Base-by-base conservation (phyloP, 1,140 invertebrate genomes). In the Aplysia californica region DNA sequence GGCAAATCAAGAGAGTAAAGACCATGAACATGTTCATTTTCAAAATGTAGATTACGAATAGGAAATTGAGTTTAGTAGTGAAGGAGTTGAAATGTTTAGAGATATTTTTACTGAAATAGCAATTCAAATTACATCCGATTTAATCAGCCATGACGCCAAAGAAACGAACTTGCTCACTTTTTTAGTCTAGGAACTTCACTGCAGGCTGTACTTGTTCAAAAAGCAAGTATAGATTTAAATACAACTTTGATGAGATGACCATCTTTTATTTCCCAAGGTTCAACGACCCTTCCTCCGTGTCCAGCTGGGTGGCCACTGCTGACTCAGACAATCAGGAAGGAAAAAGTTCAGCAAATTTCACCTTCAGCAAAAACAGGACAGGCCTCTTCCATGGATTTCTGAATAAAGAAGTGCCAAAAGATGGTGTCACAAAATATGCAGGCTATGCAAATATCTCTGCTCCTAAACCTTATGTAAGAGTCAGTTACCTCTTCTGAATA, bases 251-350 rank as follows among this genome's bases (percentile, higher is more conserved):
- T 26, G 10, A 18, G 58, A 18, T 26, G 10, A 31, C 21, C 6
- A 4, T 69, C 33, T 10, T 35, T 29, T 84, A 85, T 75, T 78
- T 89, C 50, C 84, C 80, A 77, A 86, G 86, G 58, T 88, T 89
- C 75, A 78, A 87, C 64, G 87, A 92, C 69, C 83, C 89, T 18
- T 87, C 93, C 41, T 92, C 92, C 10, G 79, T 96, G 20, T 90
- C 95, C 1, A 90, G 94, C 35, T 98, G 95, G 94, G 88, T 94
- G 31, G 90, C 93, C 0, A 94, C 94, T 0, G 88, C 89, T 64
- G 96, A 98, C 87, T 93, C 91, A 70, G 95, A 97, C 88, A 93
- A 95, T 85, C 92, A 93, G 73, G 92, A 95, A 84, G 96, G 96
- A 3, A 93, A 90, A 83, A 97, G 96, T 84, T 91, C 84, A 64